phyloP scores from a whole-genome alignment of 2,113 vertebrate species.

The Malurus cyaneus region DNA sequence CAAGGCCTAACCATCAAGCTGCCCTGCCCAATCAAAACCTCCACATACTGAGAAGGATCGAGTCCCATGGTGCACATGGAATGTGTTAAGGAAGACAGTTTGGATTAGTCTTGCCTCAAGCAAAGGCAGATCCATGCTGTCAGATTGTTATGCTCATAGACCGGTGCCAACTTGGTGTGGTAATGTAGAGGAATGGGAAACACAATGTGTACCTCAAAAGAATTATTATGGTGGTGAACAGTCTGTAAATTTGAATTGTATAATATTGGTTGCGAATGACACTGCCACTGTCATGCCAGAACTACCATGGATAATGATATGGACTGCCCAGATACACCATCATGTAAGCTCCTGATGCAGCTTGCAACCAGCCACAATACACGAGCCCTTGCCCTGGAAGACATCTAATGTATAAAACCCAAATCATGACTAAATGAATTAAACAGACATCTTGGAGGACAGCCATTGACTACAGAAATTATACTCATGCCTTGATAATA shows the following conservation, averaged over 20 bases:
- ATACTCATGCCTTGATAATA: neutral
- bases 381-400: neutral
- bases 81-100: too few species aligned
- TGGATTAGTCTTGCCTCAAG: too few species aligned
- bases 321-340: neutral
- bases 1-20: too few species aligned
- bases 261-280: neutral
- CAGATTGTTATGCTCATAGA: neutral
- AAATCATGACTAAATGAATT: neutral
- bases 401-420: neutral
- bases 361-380: neutral
- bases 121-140: neutral
- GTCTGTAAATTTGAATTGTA: neutral
- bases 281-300: neutral
- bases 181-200: neutral
- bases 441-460: neutral
- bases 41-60: too few species aligned
- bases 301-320: accelerated
- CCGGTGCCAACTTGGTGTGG: neutral
- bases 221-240: neutral
- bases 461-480: neutral
- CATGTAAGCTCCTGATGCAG: neutral
- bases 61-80: too few species aligned
- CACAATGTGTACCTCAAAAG: too few species aligned
- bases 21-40: too few species aligned